These are phyloP conservation scores for Rynchops niger DNA, from an alignment of 2,113 vertebrate species.

Conservation along the genomic window DNA sequence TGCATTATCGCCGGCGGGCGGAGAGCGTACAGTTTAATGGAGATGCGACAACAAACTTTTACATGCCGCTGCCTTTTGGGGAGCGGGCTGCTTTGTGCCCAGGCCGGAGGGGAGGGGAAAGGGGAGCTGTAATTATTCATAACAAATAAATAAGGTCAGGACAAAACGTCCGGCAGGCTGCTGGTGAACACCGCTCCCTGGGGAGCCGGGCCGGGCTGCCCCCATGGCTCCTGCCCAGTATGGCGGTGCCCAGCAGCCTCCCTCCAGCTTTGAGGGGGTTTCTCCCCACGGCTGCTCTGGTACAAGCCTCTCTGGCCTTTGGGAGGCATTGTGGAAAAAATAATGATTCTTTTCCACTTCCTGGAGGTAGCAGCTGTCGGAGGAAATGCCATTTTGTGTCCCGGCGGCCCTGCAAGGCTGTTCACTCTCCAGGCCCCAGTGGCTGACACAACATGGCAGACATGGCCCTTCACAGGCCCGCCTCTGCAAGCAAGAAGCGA, in stretches of 20 bases:
- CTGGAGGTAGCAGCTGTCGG: background rate
- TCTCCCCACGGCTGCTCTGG: background rate
- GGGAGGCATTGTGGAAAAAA: background rate
- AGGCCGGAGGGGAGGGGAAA: background rate
- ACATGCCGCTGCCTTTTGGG: background rate
- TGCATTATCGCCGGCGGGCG: background rate
- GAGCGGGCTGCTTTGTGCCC: background rate
- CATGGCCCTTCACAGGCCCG: rapidly evolving
- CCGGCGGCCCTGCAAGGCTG: background rate
- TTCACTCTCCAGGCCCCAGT: background rate
- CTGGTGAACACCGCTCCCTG: background rate
- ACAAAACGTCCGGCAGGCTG: rapidly evolving
- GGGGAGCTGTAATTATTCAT: background rate
- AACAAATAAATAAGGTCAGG: background rate
- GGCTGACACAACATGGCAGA: background rate
- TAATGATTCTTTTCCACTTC: background rate
- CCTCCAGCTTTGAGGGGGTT: rapidly evolving
- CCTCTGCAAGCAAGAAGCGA: background rate
- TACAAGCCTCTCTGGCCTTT: background rate
- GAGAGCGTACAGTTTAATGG: constrained; percentile 27
- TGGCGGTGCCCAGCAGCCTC: rapidly evolving
- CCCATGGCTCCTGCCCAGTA: rapidly evolving
- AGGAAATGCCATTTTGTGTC: background rate
- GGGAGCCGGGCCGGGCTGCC: rapidly evolving
- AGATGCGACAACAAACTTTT: background rate